phyloP scores from a whole-genome alignment of 2,113 vertebrate genomes.

The Aramus guarauna region DNA sequence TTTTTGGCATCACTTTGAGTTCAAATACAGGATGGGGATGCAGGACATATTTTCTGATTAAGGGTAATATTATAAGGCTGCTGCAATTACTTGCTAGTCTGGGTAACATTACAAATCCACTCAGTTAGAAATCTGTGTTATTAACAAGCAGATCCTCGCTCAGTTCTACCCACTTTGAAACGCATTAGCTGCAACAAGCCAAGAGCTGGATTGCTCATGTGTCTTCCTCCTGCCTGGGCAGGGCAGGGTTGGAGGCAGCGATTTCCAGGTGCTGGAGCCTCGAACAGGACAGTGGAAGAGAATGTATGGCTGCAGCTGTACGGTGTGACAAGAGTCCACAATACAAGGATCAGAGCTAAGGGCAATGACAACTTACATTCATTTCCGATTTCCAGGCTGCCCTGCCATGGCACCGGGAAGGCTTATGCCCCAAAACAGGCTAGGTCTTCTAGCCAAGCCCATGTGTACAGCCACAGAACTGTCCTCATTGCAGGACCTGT shows the following conservation, averaged over 20 bases:
- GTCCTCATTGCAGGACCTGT: background rate
- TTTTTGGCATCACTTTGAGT: background rate
- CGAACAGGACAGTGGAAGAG: fast-evolving
- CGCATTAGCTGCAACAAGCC: background rate
- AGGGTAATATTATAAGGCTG: background rate
- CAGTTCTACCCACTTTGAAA: background rate
- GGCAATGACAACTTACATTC: background rate
- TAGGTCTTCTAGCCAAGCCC: background rate
- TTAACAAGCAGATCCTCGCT: background rate
- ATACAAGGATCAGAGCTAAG: background rate
- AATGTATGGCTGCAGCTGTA: fast-evolving
- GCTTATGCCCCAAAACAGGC: background rate
- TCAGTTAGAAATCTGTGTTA: background rate
- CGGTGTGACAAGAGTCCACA: background rate
- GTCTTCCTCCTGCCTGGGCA: background rate
- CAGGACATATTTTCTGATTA: background rate
- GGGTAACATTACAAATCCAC: background rate
- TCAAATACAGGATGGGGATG: background rate
- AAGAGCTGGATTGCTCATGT: fast-evolving
- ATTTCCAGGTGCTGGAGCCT: background rate
- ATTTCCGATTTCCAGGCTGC: background rate
- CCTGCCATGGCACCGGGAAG: background rate
- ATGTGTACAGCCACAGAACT: fast-evolving
- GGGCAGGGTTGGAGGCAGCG: background rate
- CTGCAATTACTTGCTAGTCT: background rate